Evolutionary conservation across 2,888 invertebrate genomes (phyloP).

Genomic region (Oxyscelio sp.): DNA sequence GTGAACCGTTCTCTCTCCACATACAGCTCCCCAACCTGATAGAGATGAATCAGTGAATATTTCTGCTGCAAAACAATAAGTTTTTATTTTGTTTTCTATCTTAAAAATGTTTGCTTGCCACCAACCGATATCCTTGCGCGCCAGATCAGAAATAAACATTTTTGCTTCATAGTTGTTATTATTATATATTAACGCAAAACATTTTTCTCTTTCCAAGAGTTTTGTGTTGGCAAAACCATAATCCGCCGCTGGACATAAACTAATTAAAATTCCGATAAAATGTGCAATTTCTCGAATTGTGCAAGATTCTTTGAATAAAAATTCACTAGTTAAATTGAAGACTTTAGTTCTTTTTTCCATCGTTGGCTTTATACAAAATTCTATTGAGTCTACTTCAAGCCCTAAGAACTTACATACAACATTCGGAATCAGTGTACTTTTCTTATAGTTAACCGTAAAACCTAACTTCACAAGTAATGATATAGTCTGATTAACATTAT

Average conservation of each 20-base stretch:
- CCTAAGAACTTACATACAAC: constrained; percentile 24
- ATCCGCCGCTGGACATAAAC: not conserved
- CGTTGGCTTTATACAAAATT: not conserved
- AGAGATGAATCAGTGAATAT: not conserved
- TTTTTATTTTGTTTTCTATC: constrained; percentile 38
- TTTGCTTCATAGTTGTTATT: constrained; percentile 33
- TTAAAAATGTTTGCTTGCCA: constrained; percentile 43
- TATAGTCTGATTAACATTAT: constrained; percentile 19
- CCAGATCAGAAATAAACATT: constrained; percentile 11
- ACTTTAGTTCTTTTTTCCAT: not conserved
- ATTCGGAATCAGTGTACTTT: not conserved
- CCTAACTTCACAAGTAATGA: constrained; percentile 25
- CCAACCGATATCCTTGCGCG: constrained; percentile 32
- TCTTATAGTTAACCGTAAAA: constrained; percentile 38
- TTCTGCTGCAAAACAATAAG: constrained; percentile 31
- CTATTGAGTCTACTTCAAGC: not conserved
- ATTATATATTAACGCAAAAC: constrained; percentile 27
- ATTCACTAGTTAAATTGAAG: not conserved
- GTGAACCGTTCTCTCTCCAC: not conserved
- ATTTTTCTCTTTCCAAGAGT: constrained; percentile 3
- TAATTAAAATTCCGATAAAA: not conserved
- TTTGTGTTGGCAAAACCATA: constrained; percentile 9
- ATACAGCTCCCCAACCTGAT: not conserved
- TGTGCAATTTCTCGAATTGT: not conserved
- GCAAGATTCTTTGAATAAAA: not conserved